phyloP scores from a whole-genome alignment of 2,113 vertebrate genomes.

The Chloropsis cyanopogon region DNA sequence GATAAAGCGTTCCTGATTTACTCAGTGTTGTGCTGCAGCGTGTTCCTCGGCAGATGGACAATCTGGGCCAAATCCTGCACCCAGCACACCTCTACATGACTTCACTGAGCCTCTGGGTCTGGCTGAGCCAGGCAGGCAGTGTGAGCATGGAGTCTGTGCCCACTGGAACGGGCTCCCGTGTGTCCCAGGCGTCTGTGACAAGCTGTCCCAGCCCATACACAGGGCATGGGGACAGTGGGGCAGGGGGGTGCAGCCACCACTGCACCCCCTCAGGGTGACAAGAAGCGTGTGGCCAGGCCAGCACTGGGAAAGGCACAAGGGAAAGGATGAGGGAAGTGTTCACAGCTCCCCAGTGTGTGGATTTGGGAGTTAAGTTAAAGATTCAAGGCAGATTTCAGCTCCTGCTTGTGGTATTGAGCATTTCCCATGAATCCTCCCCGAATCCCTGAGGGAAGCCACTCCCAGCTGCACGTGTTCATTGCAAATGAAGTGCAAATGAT shows the following conservation, averaged over 20 bases:
- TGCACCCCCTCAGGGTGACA: accelerated
- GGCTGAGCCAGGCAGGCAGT: neutral
- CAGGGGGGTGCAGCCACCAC: neutral
- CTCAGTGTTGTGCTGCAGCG: neutral
- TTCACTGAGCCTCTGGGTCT: neutral
- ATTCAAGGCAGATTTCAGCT: neutral
- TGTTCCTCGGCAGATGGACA: neutral
- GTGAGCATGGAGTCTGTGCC: accelerated
- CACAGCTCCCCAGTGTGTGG: neutral
- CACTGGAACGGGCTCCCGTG: neutral
- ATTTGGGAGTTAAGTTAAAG: neutral
- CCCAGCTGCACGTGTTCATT: neutral
- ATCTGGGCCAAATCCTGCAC: neutral
- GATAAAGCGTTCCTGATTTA: neutral
- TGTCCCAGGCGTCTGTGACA: neutral
- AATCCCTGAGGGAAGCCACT: neutral
- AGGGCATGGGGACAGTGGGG: neutral
- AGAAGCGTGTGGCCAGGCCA: accelerated
- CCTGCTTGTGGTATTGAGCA: neutral
- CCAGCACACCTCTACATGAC: neutral
- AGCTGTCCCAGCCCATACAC: neutral
- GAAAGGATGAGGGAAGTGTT: neutral
- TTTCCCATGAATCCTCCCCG: neutral
- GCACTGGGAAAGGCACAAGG: neutral
- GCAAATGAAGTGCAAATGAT: neutral